phyloP scores from a whole-genome alignment of 1,140 invertebrate species.

The Saxidomus purpurata region DNA sequence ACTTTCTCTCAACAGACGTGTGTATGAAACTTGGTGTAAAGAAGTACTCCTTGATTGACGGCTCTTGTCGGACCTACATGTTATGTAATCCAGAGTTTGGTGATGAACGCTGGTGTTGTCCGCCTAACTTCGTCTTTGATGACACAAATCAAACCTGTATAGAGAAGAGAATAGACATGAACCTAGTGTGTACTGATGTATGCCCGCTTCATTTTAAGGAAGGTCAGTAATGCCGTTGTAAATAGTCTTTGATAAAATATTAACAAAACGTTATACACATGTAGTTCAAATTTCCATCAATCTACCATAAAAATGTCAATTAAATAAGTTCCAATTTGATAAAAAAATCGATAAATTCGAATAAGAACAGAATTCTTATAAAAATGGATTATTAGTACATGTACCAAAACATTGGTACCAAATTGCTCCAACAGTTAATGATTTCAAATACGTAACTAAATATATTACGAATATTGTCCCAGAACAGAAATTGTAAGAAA shows the following conservation, averaged over 20 bases:
- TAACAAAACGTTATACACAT: neutral
- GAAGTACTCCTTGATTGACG: constrained; percentile 26
- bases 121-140: constrained; percentile 12
- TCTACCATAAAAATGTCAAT: too few relatives aligned
- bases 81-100: constrained; percentile 1
- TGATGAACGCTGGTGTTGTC: constrained; percentile 62
- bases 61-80: constrained; percentile 48
- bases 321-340: too few relatives aligned
- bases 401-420: too few relatives aligned
- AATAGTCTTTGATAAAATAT: neutral
- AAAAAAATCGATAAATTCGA: too few relatives aligned
- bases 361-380: too few relatives aligned
- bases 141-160: neutral
- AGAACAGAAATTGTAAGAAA: too few relatives aligned
- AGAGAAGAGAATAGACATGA: neutral
- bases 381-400: too few relatives aligned
- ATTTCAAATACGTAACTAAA: too few relatives aligned
- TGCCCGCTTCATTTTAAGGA: constrained; percentile 30
- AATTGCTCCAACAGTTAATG: too few relatives aligned
- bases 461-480: too few relatives aligned
- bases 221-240: neutral
- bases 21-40: neutral
- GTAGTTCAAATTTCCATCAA: too few relatives aligned
- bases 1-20: constrained; percentile 4
- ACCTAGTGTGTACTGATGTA: neutral